Conservation (phyloP, 2,797 vertebrate species). For the Ceryle rudis region DNA sequence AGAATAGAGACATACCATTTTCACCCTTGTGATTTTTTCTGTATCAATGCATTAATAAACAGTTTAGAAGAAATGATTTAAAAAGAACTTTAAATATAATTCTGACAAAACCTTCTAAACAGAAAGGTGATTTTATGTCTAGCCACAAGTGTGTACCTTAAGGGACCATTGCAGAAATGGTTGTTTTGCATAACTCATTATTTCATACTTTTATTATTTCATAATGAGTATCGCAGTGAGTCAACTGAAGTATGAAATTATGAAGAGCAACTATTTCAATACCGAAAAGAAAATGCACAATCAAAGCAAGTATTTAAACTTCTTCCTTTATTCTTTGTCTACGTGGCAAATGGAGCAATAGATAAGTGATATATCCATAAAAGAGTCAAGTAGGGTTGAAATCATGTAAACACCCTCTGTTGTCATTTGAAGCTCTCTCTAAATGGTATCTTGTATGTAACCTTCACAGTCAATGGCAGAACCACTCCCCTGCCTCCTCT, state of each 20-base stretch:
- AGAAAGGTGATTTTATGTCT: not conserved
- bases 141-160: not conserved
- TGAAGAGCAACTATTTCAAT: not conserved
- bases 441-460: not conserved
- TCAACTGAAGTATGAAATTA: not conserved
- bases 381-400: slow-evolving; percentile 29
- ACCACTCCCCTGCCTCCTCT: not conserved
- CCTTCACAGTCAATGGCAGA: not conserved
- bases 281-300: not conserved
- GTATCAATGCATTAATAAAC: not conserved
- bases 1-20: not conserved
- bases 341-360: not conserved
- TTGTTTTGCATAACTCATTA: not conserved
- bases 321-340: slow-evolving; percentile 32
- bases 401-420: slow-evolving; percentile 26
- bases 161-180: not conserved
- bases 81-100: not conserved
- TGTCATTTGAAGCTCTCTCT: slow-evolving; percentile 7
- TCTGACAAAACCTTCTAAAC: not conserved
- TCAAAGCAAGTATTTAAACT: not conserved
- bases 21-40: not conserved
- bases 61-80: not conserved
- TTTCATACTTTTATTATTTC: not conserved
- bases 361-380: not conserved
- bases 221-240: not conserved